Conservation (phyloP, 2,888 invertebrate species). For the Luperina testacea region DNA sequence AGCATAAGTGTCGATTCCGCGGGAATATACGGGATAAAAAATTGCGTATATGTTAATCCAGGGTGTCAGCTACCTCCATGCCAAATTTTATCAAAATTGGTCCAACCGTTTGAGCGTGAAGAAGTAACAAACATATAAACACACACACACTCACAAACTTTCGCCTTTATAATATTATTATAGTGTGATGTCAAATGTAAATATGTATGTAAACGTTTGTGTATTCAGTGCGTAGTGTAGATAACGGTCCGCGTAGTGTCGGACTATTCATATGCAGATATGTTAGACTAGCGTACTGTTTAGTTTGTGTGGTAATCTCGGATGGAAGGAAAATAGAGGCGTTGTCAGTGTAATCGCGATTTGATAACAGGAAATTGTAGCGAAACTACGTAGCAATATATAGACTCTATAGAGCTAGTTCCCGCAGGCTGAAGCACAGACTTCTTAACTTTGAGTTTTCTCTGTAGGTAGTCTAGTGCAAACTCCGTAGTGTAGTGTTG, state of each 20-base stretch:
- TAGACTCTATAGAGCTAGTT: neutral
- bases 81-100: no score
- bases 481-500: neutral
- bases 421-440: neutral
- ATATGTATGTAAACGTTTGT: conserved; percentile 48
- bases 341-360: conserved; percentile 21
- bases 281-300: conserved; percentile 29
- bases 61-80: no score
- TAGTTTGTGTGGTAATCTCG: conserved; percentile 49
- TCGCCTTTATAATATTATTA: no score
- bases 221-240: conserved; percentile 42
- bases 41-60: no score
- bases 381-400: neutral
- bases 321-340: conserved; percentile 35
- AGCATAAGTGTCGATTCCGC: no score
- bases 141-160: no score
- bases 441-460: neutral
- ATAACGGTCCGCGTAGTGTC: conserved; percentile 19
- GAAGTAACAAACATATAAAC: no score
- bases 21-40: no score
- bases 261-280: conserved; percentile 56
- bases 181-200: conserved; percentile 49
- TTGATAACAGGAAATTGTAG: neutral
- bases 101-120: no score
- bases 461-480: neutral